Base-by-base conservation (phyloP, 2,797 vertebrate genomes). In the Parauchenoglanis ngamensis region DNA sequence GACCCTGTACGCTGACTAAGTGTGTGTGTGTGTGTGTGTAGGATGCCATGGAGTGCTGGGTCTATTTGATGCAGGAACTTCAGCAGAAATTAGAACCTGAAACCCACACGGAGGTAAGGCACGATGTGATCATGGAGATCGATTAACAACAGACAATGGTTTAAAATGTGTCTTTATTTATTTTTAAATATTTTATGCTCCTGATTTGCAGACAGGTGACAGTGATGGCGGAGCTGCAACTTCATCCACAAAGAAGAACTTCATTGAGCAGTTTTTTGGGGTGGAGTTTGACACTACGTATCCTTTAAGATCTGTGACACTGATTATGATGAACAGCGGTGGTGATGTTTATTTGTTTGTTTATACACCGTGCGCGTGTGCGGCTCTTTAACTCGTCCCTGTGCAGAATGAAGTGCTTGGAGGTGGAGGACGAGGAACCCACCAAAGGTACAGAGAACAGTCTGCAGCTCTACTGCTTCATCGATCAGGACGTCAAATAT, bases 401-500 rank as follows among this genome's bases (percentile, higher is more conserved):
- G 49, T 90, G 91, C 95, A 99, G 98, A 91, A 99, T 99, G 98
- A 99, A 99, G 96, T 99, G 98, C 93, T 97, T 97, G 91, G 98
- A 99, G 95, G 94, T 97, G 4, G 98, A 99, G 93, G 97, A 98
- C 1, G 98, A 99, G 90, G 97, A 98, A 85, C 97, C 97, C 61
- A 96, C 97, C 92, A 99, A 98, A 94, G 98, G 98, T 92, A 98
- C 97, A 90, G 98, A 99, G 90, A 99, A 94, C 92, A 97, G 97
- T 72, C 97, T 99, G 86, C 98, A 99, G 86, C 97, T 99, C 89
- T 99, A 98, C 91, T 99, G 98, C 94, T 99, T 99, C 94, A 99
- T 99, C 93, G 99, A 98, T 95, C 98, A 99, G 92, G 98, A 99
- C 95, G 98, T 99, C 89, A 99, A 99, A 92, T 99, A 99, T 90